A percentile compares a stretch with the other conserved stretches of the same genome.
These are phyloP conservation scores for Oophaga sylvatica DNA, from an alignment of 2,797 vertebrate genomes.

Conservation along the genomic window DNA sequence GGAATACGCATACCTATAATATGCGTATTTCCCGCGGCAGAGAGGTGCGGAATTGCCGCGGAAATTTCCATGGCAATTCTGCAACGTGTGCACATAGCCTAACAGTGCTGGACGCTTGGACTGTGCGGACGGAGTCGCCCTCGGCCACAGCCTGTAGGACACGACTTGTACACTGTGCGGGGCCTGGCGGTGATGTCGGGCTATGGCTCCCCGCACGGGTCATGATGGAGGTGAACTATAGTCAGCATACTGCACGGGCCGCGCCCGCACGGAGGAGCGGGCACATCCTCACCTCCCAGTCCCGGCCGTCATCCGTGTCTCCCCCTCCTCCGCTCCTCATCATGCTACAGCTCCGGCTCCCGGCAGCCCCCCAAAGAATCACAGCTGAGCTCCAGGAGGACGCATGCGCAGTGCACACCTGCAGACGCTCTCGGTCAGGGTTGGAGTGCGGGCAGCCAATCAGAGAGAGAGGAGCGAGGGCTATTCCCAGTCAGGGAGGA, in stretches of 20 bases:
- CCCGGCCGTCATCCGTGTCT: conserved; percentile 26
- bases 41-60: too few species aligned
- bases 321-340: conserved; percentile 55
- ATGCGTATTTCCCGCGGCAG: too few species aligned
- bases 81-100: too few species aligned
- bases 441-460: conserved; percentile 35
- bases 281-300: conserved; percentile 19
- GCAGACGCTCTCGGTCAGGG: not conserved
- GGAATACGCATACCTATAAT: too few species aligned
- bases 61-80: too few species aligned
- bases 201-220: too few species aligned
- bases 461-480: not conserved
- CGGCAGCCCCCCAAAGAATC: too few species aligned
- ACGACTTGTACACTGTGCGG: not conserved
- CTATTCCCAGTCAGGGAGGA: not conserved
- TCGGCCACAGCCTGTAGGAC: not conserved
- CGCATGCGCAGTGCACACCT: conserved; percentile 12
- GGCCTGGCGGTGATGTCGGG: not conserved
- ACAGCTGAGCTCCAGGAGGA: not conserved
- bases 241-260: too few species aligned
- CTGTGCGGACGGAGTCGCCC: not conserved
- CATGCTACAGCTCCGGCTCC: conserved; percentile 9
- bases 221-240: too few species aligned
- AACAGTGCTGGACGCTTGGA: too few species aligned
- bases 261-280: not conserved